Base-by-base conservation (phyloP, 2,113 vertebrate genomes). In the Phyllostomus hastatus region DNA sequence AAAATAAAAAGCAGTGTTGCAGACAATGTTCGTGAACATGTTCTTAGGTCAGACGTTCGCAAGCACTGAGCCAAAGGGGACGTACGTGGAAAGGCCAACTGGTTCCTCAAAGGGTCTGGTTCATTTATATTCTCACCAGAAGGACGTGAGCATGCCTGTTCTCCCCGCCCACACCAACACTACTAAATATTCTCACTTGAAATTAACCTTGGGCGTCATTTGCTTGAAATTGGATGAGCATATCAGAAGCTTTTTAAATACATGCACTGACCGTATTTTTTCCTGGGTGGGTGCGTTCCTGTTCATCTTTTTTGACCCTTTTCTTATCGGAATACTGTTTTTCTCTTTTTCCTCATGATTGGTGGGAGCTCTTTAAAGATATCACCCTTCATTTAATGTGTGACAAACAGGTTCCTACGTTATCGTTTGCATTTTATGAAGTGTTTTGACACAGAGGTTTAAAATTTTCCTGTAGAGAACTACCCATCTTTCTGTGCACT, bases 291-390 rank as follows among this genome's bases (percentile, higher is more conserved):
- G 33, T 81, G n/a, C 54, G 11, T 95, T 35, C 28, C 67, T 78
- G 10, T 79, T 90, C 35, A 69, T 54, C 59, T 64, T 20, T 57
- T 75, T 52, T 57, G 24, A n/a, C 41, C 1, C 26, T 94, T 84
- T 95, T 95, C 19, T 38, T 54, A 61, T 26, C 64, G 31, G 38
- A 76, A 64, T 88, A 35, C n/a, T 35, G n/a, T 69, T 61, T 76
- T 82, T 93, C 28, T 80, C 86, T 75, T 89, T 92, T 86, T 76
- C 54, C 35, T 78, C 26, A 35, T 88, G 17, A 33, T 92, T 67
- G 86, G 16, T 31, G n/a, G 85, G 38, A 35, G 10, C 64, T 78
- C 50, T 81, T 91, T 86, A n/a, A 91, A 88, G 52, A 20, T 67
- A 33, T 1, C 26, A 12, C 17, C 38, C 31, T 92, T 87, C 73